These are phyloP conservation scores for Campoplex nolae DNA, from an alignment of 2,888 invertebrate genomes.

Conservation along the genomic window DNA sequence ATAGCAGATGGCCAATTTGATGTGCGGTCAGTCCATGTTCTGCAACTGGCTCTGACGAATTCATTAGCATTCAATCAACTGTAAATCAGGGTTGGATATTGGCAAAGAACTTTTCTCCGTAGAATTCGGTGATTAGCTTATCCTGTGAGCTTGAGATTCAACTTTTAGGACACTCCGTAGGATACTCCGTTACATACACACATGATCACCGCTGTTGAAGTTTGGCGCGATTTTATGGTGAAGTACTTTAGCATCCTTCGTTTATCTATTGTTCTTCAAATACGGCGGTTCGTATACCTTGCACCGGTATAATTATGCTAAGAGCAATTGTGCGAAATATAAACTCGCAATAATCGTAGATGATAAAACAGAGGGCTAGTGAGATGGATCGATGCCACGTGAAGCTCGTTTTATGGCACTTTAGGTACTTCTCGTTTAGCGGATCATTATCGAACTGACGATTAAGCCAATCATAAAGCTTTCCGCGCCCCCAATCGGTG, in stretches of 20 bases:
- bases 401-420: conserved; percentile 59
- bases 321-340: conserved; percentile 57
- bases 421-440: conserved; percentile 56
- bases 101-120: neutral
- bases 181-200: neutral
- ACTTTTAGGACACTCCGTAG: neutral
- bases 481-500: conserved; percentile 35
- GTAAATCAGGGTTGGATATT: neutral
- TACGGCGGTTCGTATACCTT: conserved; percentile 26
- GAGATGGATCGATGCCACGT: conserved; percentile 22
- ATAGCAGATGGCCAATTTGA: neutral
- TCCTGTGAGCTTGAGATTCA: neutral
- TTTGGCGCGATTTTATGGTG: conserved; percentile 36
- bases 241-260: conserved; percentile 39
- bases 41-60: neutral
- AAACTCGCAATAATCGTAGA: conserved; percentile 54
- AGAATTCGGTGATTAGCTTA: neutral
- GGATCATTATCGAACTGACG: conserved; percentile 61
- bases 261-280: conserved; percentile 61
- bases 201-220: conserved; percentile 26
- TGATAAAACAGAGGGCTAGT: conserved; percentile 25
- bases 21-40: neutral
- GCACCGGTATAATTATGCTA: conserved; percentile 43
- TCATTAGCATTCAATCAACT: neutral
- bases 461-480: conserved; percentile 68